Conservation (phyloP, 2,797 vertebrate genomes). For the Dendrocincla fuliginosa region DNA sequence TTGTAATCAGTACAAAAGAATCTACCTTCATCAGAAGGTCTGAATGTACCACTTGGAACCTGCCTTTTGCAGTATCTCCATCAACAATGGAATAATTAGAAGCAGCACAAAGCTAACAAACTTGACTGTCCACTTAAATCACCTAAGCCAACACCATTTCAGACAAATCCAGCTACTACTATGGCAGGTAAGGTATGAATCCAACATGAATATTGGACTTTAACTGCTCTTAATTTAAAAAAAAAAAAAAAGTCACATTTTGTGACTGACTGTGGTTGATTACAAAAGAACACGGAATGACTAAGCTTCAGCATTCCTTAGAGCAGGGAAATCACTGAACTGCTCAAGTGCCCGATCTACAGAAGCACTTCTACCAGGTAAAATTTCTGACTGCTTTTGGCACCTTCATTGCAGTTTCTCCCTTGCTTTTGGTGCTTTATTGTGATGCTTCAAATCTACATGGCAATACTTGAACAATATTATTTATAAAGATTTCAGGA, state of each 20-base stretch:
- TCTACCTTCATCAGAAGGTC: neutral
- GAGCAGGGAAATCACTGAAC: neutral
- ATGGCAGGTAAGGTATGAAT: neutral
- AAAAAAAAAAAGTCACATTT: neutral
- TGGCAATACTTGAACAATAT: neutral
- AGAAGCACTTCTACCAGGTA: neutral
- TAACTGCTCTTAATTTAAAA: neutral
- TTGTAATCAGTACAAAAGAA: neutral
- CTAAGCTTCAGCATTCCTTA: neutral
- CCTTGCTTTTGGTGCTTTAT: neutral
- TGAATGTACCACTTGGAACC: neutral
- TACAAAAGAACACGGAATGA: fast-evolving
- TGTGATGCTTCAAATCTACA: neutral
- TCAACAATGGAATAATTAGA: neutral
- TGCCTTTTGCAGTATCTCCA: neutral
- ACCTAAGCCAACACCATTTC: neutral
- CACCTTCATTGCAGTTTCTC: neutral
- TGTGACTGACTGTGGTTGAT: neutral
- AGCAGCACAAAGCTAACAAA: neutral
- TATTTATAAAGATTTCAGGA: neutral
- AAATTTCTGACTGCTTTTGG: neutral
- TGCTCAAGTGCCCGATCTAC: neutral
- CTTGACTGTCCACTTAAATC: neutral
- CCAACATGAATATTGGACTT: neutral
- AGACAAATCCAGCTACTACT: neutral